Conservation (phyloP, 2,797 vertebrate species). For the Acanthis flammea region DNA sequence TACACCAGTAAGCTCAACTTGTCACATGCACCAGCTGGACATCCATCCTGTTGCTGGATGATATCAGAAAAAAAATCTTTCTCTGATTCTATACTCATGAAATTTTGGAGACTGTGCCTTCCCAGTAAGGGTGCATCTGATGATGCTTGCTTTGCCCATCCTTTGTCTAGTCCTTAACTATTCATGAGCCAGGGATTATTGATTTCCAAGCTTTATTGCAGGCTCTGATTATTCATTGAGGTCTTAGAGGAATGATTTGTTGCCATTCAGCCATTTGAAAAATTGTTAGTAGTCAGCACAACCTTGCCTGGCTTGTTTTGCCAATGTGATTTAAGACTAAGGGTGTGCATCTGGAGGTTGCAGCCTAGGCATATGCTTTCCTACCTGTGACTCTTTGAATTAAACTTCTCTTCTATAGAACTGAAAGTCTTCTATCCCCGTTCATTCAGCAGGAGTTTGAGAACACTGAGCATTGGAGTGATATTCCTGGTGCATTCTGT, state of each 20-base stretch:
- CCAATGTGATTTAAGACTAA: not conserved
- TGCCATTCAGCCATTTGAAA: not conserved
- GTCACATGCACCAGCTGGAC: not conserved
- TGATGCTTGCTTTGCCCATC: not conserved
- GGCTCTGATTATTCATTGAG: not conserved
- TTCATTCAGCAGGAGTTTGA: not conserved
- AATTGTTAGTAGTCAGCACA: not conserved
- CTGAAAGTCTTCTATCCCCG: not conserved
- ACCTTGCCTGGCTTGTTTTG: not conserved
- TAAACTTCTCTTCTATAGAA: not conserved
- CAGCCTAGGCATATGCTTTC: not conserved
- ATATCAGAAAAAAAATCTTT: not conserved
- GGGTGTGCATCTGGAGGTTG: not conserved
- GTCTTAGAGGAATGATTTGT: not conserved
- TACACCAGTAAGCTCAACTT: not conserved
- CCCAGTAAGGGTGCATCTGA: not conserved
- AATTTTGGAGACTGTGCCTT: not conserved
- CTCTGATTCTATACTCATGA: not conserved
- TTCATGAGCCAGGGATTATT: not conserved
- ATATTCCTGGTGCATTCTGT: not conserved
- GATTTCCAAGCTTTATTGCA: not conserved
- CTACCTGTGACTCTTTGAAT: not conserved
- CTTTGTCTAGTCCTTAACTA: not conserved
- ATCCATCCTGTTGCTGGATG: not conserved
- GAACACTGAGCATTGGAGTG: not conserved